Percentiles rank a stretch among this genome's conserved stretches.
These are phyloP conservation scores for Sminthurides bifidus DNA, from an alignment of 1,140 invertebrate species.

Conservation along the genomic window DNA sequence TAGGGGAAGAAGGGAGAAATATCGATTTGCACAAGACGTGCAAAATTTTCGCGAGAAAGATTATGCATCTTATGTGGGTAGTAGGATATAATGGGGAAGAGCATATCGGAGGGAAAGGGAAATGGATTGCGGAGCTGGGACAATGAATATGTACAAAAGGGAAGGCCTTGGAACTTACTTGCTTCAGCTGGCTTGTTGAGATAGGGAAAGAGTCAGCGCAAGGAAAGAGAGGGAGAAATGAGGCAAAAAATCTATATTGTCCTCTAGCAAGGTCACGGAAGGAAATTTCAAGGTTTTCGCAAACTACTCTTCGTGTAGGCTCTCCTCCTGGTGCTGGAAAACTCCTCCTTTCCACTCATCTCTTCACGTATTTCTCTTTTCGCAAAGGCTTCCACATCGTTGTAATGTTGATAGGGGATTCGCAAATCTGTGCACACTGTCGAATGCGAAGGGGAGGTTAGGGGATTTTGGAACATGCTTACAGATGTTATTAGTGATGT, in stretches of 20 bases:
- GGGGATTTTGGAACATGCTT: too few species aligned
- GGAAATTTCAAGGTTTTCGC: slow-evolving; percentile 31
- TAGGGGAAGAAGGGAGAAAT: too few species aligned
- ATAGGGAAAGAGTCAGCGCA: slow-evolving; percentile 6
- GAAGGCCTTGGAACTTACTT: too few species aligned
- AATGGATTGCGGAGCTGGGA: not conserved
- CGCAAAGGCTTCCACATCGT: not conserved
- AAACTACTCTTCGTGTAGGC: too few species aligned
- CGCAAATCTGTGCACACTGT: too few species aligned
- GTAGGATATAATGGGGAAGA: not conserved
- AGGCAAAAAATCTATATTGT: slow-evolving; percentile 32
- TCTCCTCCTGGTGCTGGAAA: too few species aligned
- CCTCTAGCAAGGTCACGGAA: slow-evolving; percentile 31
- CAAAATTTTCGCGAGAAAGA: too few species aligned
- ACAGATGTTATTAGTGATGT: too few species aligned
- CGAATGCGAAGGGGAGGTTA: too few species aligned
- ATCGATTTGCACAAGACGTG: too few species aligned
- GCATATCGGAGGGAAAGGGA: not conserved
- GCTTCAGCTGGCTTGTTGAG: too few species aligned
- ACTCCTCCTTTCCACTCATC: slow-evolving; percentile 12
- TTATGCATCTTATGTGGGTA: not conserved
- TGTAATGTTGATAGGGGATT: not conserved
- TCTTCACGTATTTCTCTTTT: slow-evolving; percentile 2
- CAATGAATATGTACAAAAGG: too few species aligned
- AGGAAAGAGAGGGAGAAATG: slow-evolving; percentile 1